A percentile compares a stretch with the other conserved stretches of the same genome.
phyloP scores from a whole-genome alignment of 2,113 vertebrate species.

The Onychorhynchus coronatus region DNA sequence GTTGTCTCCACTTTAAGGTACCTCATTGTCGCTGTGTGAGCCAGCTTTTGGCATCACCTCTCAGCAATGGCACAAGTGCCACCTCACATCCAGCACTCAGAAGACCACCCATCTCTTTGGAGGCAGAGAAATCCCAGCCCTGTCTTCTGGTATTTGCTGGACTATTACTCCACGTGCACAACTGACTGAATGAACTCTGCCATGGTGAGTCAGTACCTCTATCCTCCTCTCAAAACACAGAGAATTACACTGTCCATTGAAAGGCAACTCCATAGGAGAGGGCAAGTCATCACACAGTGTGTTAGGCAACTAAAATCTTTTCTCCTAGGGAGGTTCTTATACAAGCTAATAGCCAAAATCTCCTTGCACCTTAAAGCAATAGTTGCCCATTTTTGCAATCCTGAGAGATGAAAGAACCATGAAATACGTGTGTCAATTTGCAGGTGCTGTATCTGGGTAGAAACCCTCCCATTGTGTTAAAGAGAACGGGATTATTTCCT shows the following conservation, averaged over 20 bases:
- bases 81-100: background rate
- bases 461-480: background rate
- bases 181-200: background rate
- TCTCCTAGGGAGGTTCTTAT: background rate
- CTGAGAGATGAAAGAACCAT: background rate
- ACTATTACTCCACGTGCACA: accelerated
- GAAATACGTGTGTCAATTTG: background rate
- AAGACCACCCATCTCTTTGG: background rate
- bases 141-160: background rate
- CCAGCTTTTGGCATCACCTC: background rate
- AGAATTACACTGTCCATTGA: background rate
- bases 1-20: background rate
- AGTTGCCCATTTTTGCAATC: background rate
- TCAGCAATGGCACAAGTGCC: background rate
- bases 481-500: background rate
- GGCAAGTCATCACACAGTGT: background rate
- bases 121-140: background rate
- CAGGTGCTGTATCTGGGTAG: background rate
- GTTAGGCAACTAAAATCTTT: background rate
- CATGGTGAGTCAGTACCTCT: background rate
- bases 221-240: background rate
- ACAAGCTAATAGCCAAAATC: background rate
- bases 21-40: too few relatives aligned
- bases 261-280: background rate
- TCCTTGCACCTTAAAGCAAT: background rate